Evolutionary conservation across 2,113 vertebrate genomes (phyloP).

Genomic region (Telmatochromis sp.): DNA sequence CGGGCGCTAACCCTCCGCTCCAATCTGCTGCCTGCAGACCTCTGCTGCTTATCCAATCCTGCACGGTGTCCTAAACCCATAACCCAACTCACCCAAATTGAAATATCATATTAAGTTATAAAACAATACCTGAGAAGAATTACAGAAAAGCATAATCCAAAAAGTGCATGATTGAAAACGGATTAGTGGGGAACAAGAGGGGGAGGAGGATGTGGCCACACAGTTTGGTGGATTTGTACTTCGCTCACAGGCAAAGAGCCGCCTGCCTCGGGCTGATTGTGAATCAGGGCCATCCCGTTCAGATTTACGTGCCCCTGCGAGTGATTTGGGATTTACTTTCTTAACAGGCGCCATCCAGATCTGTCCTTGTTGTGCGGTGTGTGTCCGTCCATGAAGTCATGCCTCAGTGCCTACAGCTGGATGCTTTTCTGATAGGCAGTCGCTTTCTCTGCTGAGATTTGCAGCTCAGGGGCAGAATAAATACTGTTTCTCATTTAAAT

Average conservation of each 20-base stretch:
- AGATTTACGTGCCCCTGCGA: slow-evolving; percentile 49
- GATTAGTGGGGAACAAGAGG: slow-evolving; percentile 46
- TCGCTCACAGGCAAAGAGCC: slow-evolving; percentile 29
- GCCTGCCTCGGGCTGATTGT: slow-evolving; percentile 49
- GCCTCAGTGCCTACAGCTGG: slow-evolving; percentile 28
- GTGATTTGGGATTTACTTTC: slow-evolving; percentile 54
- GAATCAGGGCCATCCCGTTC: slow-evolving; percentile 37
- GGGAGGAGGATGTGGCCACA: not conserved
- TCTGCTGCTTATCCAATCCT: slow-evolving; percentile 43
- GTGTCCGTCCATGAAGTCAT: slow-evolving; percentile 25
- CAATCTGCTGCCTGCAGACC: slow-evolving; percentile 46
- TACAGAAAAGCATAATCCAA: slow-evolving; percentile 63
- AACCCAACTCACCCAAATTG: slow-evolving; percentile 49
- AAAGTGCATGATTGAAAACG: slow-evolving; percentile 73
- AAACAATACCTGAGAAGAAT: slow-evolving; percentile 70
- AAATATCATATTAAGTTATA: slow-evolving; percentile 69
- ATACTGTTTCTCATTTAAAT: slow-evolving; percentile 27
- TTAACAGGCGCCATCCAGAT: slow-evolving; percentile 27
- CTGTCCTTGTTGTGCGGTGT: slow-evolving; percentile 10
- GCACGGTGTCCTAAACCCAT: slow-evolving; percentile 40
- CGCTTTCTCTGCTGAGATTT: not conserved
- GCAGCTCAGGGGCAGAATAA: slow-evolving; percentile 18
- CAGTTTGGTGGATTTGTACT: slow-evolving; percentile 55
- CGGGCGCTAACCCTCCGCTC: slow-evolving; percentile 11
- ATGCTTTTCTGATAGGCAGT: slow-evolving; percentile 15